Conservation (phyloP, 2,797 vertebrate genomes). For the Malurus leucopterus region DNA sequence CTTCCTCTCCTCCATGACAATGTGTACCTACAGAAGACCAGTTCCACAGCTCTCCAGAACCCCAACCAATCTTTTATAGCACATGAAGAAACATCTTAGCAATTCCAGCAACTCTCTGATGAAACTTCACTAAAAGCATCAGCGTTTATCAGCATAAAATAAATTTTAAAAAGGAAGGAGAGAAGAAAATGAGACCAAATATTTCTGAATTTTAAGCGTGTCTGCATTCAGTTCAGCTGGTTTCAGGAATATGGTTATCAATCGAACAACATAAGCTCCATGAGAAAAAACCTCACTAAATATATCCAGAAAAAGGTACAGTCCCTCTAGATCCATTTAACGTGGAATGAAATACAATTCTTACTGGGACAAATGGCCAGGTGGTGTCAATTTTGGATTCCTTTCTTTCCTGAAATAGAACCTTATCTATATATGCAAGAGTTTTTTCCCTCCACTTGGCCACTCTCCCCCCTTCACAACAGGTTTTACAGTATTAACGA, state of each 20-base stretch:
- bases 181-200: not conserved
- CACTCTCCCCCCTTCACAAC: not conserved
- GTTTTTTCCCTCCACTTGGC: not conserved
- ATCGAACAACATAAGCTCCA: not conserved
- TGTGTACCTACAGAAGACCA: not conserved
- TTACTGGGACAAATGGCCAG: not conserved
- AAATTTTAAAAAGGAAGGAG: not conserved
- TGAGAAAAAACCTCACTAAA: not conserved
- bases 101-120: not conserved
- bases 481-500: not conserved
- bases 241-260: not conserved
- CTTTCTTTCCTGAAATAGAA: not conserved
- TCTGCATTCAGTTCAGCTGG: not conserved
- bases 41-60: not conserved
- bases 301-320: not conserved
- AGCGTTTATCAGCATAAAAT: rapidly evolving
- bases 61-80: not conserved
- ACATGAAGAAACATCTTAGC: not conserved
- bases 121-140: not conserved
- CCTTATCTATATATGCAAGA: not conserved
- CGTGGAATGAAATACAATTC: not conserved
- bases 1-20: not conserved
- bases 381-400: not conserved
- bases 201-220: not conserved
- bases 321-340: not conserved